Percentiles rank a stretch among this genome's conserved stretches.
Evolutionary conservation across 2,888 invertebrate species (phyloP).

Genomic region (Drosophila nr. medialis): DNA sequence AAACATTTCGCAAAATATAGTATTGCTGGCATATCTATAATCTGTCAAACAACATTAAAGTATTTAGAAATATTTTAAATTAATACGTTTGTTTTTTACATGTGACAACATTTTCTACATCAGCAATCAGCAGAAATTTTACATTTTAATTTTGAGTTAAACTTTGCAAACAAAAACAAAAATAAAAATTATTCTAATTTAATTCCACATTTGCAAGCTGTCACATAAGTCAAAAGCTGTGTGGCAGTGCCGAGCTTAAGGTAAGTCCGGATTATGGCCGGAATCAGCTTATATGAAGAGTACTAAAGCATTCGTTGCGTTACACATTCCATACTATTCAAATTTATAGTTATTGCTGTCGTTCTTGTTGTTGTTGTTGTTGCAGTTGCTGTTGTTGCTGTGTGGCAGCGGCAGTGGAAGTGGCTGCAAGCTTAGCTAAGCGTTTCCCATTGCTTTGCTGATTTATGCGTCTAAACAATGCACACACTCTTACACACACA

Average conservation of each 20-base stretch:
- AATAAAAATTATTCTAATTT: not conserved
- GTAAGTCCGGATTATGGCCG: not conserved
- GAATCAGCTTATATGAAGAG: constrained; percentile 16
- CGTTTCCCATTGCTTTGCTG: constrained; percentile 70
- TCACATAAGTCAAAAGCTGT: not conserved
- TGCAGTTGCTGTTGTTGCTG: constrained; percentile 39
- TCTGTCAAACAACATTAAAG: not conserved
- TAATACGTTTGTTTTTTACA: not conserved
- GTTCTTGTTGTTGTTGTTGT: constrained; percentile 39
- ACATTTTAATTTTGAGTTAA: not conserved
- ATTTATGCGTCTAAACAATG: constrained; percentile 59
- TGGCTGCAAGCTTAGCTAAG: constrained; percentile 70
- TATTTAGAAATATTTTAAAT: not conserved
- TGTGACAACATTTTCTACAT: not conserved
- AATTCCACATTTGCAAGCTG: not conserved
- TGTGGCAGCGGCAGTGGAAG: constrained; percentile 26
- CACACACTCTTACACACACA: constrained; percentile 4
- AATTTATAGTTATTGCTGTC: constrained; percentile 53
- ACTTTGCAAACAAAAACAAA: not conserved
- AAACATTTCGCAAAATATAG: not conserved
- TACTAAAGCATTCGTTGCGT: constrained; percentile 24
- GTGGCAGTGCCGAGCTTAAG: not conserved
- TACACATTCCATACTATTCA: constrained; percentile 4
- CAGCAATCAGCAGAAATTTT: not conserved
- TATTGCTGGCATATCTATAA: not conserved